phyloP scores from a whole-genome alignment of 2,113 vertebrate genomes.

The Salvelinus alpinus region DNA sequence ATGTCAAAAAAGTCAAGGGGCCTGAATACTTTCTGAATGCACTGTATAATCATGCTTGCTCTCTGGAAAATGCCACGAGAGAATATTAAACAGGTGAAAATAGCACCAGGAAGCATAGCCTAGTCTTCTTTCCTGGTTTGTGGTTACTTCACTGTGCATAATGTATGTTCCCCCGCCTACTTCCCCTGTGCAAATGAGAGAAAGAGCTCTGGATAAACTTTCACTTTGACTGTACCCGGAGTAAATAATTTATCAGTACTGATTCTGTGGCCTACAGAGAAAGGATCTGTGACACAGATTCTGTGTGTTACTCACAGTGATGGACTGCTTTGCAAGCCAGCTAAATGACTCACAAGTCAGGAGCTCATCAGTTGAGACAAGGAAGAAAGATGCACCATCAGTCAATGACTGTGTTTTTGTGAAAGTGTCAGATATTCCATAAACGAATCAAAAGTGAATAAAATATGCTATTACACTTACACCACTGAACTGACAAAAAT shows the following conservation, averaged over 20 bases:
- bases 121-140: not conserved
- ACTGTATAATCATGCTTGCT: not conserved
- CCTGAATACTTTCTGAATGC: too few relatives aligned
- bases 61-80: not conserved
- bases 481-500: too few relatives aligned
- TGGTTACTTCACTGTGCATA: not conserved
- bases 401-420: not conserved
- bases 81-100: not conserved
- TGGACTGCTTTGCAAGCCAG: not conserved
- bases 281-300: not conserved
- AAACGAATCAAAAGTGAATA: not conserved
- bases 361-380: not conserved
- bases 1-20: too few relatives aligned
- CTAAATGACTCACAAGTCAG: not conserved
- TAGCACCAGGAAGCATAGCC: not conserved
- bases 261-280: not conserved
- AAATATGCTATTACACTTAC: too few relatives aligned
- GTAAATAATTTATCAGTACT: constrained; percentile 20
- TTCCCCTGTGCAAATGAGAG: not conserved
- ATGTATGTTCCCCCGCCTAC: not conserved
- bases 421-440: not conserved
- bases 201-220: constrained; percentile 21
- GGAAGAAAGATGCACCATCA: not conserved
- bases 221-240: not conserved
- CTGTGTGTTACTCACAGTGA: not conserved